These are phyloP conservation scores for Lochmaea crataegi DNA, from an alignment of 2,888 invertebrate genomes.

Conservation along the genomic window DNA sequence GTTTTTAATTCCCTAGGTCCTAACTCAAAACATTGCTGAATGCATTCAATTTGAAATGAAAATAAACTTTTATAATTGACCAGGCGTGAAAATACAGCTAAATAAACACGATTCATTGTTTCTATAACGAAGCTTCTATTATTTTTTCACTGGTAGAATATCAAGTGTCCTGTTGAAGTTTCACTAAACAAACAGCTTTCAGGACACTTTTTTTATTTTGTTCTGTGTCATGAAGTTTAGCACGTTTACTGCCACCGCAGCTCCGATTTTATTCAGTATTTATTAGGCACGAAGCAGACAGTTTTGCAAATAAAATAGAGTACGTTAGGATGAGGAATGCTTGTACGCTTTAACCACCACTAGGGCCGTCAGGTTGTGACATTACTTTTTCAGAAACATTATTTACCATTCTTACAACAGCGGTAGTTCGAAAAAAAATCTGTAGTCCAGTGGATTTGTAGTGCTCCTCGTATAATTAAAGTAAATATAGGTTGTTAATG, in stretches of 20 bases:
- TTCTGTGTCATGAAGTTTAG: not conserved
- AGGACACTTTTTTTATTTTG: not conserved
- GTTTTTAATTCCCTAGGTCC: conserved; percentile 4
- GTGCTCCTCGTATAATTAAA: no score
- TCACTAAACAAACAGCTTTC: conserved; percentile 2
- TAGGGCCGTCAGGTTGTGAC: no score
- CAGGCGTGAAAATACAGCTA: conserved; percentile 17
- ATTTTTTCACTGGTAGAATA: conserved; percentile 4
- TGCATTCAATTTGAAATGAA: conserved; percentile 20
- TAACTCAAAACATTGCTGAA: not conserved
- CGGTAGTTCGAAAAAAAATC: no score
- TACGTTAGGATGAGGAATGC: not conserved
- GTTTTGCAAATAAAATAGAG: not conserved
- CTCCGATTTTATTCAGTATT: not conserved
- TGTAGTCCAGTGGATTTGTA: no score
- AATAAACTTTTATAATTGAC: conserved; percentile 22
- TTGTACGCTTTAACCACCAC: no score
- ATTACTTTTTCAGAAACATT: no score
- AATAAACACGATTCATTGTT: conserved; percentile 4
- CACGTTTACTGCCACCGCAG: conserved; percentile 2
- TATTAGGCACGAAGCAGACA: not conserved
- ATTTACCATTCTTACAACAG: no score
- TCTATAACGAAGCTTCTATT: not conserved
- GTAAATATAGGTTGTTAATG: no score
- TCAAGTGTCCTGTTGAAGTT: conserved; percentile 1